A percentile compares a stretch with the other conserved stretches of the same genome.
Conservation (phyloP, 2,797 vertebrate genomes). For the Hydrocynus forskahlii region DNA sequence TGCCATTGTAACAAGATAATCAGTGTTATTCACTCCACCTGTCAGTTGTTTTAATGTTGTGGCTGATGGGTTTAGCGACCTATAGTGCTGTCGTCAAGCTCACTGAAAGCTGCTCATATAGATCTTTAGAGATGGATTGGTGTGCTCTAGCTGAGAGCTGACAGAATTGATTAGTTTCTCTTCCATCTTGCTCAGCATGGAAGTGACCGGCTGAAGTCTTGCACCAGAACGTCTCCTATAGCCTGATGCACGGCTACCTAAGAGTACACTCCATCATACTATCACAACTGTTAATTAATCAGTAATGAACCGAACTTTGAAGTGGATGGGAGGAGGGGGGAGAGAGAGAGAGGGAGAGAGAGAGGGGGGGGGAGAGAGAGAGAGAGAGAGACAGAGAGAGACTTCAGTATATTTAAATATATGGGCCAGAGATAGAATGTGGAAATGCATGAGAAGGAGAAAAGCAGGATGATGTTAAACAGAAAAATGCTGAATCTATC, state of each 20-base stretch:
- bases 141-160: no score
- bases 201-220: neutral
- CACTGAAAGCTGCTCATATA: neutral
- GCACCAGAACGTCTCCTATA: neutral
- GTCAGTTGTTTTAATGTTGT: no score
- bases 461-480: neutral
- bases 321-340: neutral
- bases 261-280: neutral
- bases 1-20: no score
- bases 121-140: neutral
- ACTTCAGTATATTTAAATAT: no score
- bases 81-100: neutral
- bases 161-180: neutral
- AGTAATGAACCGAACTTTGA: neutral
- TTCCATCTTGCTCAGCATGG: neutral
- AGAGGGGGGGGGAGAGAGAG: no score
- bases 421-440: no score
- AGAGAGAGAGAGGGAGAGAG: no score
- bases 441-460: neutral
- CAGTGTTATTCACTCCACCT: no score
- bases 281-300: neutral
- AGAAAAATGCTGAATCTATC: conserved; percentile 2
- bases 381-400: no score
- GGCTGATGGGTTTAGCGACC: no score
- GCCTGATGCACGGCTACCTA: neutral